A percentile compares a stretch with the other conserved stretches of the same genome.
phyloP scores from a whole-genome alignment of 2,113 vertebrate genomes.

The Nanorana parkeri region DNA sequence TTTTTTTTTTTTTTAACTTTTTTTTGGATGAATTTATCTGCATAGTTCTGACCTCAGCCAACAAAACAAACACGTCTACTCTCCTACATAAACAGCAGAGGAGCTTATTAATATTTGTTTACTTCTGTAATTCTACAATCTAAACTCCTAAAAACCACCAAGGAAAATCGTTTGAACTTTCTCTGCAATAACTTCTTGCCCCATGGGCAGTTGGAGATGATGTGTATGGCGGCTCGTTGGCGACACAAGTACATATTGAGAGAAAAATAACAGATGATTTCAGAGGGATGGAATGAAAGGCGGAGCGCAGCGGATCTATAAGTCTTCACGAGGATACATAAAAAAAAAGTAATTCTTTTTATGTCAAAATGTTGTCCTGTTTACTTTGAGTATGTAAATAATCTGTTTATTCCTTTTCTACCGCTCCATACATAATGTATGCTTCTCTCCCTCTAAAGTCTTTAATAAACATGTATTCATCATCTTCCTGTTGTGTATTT shows the following conservation, averaged over 20 bases:
- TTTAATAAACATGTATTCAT: slow-evolving; percentile 52
- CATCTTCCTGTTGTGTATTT: slow-evolving; percentile 25
- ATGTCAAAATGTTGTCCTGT: slow-evolving; percentile 30
- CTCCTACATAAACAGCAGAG: not conserved
- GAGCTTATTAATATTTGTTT: not conserved
- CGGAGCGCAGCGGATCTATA: not conserved
- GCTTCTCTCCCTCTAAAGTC: not conserved
- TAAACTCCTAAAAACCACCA: not conserved
- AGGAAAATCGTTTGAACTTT: not conserved
- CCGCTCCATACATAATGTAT: slow-evolving; percentile 46
- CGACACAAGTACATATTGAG: not conserved
- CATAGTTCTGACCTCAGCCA: no score
- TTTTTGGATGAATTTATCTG: no score
- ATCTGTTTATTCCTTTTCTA: slow-evolving; percentile 1
- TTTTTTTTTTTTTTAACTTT: no score
- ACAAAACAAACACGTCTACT: no score
- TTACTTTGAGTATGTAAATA: slow-evolving; percentile 38
- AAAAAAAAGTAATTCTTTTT: slow-evolving; percentile 35
- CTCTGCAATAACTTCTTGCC: not conserved
- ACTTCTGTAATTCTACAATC: not conserved
- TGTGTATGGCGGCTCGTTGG: not conserved
- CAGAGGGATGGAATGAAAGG: not conserved
- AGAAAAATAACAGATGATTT: not conserved
- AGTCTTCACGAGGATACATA: slow-evolving; percentile 38
- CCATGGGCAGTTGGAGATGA: not conserved